Conservation (phyloP, 2,797 vertebrate genomes). For the Cryptoblepharus egeriae region DNA sequence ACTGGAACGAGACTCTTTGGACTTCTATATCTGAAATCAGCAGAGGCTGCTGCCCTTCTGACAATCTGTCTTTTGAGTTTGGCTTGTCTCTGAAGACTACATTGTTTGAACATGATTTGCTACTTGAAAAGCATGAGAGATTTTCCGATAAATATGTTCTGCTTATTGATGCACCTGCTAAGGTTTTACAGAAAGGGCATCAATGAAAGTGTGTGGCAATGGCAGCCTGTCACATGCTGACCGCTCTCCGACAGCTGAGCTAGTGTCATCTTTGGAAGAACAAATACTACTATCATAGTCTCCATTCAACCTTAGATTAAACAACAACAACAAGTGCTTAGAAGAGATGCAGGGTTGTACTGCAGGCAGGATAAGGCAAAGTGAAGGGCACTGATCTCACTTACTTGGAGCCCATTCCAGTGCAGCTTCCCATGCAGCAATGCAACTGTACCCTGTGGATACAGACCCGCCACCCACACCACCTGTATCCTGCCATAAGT, state of each 20-base stretch:
- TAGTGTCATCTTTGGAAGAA: neutral
- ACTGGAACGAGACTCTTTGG: neutral
- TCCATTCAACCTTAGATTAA: neutral
- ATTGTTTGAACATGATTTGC: constrained; percentile 36
- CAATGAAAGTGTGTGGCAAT: constrained; percentile 9
- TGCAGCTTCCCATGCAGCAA: too few relatives aligned
- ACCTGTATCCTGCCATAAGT: too few relatives aligned
- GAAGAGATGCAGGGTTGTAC: neutral
- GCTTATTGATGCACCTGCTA: neutral
- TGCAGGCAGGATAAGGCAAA: neutral
- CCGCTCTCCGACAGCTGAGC: neutral
- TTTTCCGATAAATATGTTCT: constrained; percentile 28
- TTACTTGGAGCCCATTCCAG: neutral
- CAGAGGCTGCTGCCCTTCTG: constrained; percentile 12
- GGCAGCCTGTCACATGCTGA: neutral
- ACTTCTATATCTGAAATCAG: constrained; percentile 44
- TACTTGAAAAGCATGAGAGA: neutral
- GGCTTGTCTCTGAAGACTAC: constrained; percentile 24
- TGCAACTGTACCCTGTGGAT: too few relatives aligned
- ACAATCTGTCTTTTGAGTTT: constrained; percentile 32
- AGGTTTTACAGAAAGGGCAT: neutral
- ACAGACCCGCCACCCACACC: too few relatives aligned
- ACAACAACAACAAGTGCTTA: neutral
- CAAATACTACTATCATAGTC: neutral
- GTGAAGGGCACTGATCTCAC: neutral